Evolutionary conservation across 1,140 invertebrate genomes (phyloP).

Genomic region (Leptoteleia sp.): DNA sequence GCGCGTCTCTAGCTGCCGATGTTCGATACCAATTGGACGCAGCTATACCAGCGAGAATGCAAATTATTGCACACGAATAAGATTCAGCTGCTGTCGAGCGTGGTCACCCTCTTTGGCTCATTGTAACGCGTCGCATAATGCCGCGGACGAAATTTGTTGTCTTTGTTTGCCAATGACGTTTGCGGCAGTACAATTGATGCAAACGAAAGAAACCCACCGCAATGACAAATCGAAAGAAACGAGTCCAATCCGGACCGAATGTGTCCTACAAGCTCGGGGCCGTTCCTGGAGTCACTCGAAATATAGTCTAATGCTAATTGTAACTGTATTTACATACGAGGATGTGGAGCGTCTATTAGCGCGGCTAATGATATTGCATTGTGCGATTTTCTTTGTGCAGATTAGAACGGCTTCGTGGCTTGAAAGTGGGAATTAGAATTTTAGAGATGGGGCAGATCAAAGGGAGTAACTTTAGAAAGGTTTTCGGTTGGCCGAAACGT

Average conservation of each 20-base stretch:
- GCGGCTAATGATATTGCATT: too few species aligned
- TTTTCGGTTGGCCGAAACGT: too few species aligned
- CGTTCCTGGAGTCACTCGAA: constrained; percentile 5
- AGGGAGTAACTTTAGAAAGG: too few species aligned
- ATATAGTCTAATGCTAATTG: constrained; percentile 13
- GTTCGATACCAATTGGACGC: constrained; percentile 64
- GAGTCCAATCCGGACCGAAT: background rate
- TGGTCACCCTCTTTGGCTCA: constrained; percentile 54
- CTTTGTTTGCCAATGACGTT: constrained; percentile 49
- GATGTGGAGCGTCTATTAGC: too few species aligned
- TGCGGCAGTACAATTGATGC: constrained; percentile 40
- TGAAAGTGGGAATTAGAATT: too few species aligned
- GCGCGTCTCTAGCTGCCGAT: constrained; percentile 54
- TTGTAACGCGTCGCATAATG: constrained; percentile 34
- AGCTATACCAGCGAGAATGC: constrained; percentile 72
- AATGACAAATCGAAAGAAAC: constrained; percentile 33
- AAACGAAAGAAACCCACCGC: constrained; percentile 18
- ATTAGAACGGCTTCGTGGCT: too few species aligned
- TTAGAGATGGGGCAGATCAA: too few species aligned
- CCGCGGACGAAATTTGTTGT: constrained; percentile 34
- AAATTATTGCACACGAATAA: constrained; percentile 76
- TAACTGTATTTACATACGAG: constrained; percentile 1
- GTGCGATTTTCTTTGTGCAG: too few species aligned
- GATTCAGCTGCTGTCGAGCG: constrained; percentile 69
- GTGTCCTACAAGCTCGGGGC: background rate